Percentiles rank a stretch among this genome's conserved stretches.
Conservation (phyloP, 2,113 vertebrate species). For the Cygnus atratus region DNA sequence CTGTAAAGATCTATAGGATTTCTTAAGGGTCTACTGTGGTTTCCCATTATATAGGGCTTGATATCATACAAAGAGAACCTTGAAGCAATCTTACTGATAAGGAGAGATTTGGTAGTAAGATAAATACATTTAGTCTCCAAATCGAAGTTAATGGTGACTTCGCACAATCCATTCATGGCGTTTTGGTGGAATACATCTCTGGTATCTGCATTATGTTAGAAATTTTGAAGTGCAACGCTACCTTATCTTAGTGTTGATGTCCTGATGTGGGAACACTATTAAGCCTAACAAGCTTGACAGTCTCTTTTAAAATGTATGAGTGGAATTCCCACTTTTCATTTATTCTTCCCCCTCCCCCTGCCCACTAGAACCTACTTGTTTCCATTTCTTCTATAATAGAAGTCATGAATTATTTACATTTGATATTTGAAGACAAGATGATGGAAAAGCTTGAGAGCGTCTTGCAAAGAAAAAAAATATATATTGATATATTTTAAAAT, state of each 20-base stretch:
- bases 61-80: not conserved
- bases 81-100: not conserved
- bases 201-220: not conserved
- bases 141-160: not conserved
- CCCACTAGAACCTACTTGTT: conserved; percentile 3
- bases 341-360: too few relatives aligned
- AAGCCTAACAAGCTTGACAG: not conserved
- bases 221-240: not conserved
- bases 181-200: not conserved
- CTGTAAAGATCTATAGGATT: not conserved
- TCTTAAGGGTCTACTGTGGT: not conserved
- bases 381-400: not conserved
- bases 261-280: not conserved
- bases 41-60: not conserved
- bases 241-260: not conserved
- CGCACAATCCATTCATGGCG: not conserved
- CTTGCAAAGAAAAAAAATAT: not conserved
- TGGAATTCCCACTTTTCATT: not conserved
- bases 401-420: conserved; percentile 41
- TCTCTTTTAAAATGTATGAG: conserved; percentile 38
- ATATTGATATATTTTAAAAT: not conserved
- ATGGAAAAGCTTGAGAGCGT: not conserved
- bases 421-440: conserved; percentile 8
- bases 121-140: not conserved
- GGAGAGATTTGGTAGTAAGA: not conserved